A percentile compares a stretch with the other conserved stretches of the same genome.
Evolutionary conservation across 2,888 invertebrate genomes (phyloP).

Genomic region (Cephus nigrinus): DNA sequence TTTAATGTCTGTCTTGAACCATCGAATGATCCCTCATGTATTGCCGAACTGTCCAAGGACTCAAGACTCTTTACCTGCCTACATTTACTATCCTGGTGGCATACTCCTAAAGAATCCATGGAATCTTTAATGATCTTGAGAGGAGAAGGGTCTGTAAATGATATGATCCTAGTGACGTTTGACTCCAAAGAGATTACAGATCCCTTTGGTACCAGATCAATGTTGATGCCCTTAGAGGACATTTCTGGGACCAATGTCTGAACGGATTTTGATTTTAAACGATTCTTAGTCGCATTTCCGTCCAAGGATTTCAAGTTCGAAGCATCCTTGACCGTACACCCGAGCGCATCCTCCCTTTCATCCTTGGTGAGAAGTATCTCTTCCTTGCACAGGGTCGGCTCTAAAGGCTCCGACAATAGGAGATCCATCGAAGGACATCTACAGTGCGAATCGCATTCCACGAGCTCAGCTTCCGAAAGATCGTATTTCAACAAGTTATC

Average conservation of each 20-base stretch:
- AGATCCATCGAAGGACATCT: background rate
- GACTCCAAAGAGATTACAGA: constrained; percentile 11
- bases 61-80: background rate
- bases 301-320: background rate
- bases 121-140: background rate
- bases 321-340: background rate
- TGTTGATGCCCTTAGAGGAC: constrained; percentile 16
- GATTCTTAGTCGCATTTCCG: background rate
- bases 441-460: constrained; percentile 23
- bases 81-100: background rate
- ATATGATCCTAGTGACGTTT: constrained; percentile 11
- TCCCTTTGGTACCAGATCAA: constrained; percentile 8
- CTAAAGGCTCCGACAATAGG: background rate
- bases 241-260: constrained; percentile 12
- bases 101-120: background rate
- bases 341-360: background rate
- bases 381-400: background rate
- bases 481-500: background rate
- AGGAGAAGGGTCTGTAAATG: background rate
- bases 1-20: background rate
- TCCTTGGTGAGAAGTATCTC: background rate
- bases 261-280: constrained; percentile 4
- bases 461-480: constrained; percentile 6
- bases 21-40: background rate
- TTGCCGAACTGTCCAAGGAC: background rate